A percentile compares a stretch with the other conserved stretches of the same genome.
phyloP scores from a whole-genome alignment of 2,888 invertebrate species.

The Athetis lepigone region DNA sequence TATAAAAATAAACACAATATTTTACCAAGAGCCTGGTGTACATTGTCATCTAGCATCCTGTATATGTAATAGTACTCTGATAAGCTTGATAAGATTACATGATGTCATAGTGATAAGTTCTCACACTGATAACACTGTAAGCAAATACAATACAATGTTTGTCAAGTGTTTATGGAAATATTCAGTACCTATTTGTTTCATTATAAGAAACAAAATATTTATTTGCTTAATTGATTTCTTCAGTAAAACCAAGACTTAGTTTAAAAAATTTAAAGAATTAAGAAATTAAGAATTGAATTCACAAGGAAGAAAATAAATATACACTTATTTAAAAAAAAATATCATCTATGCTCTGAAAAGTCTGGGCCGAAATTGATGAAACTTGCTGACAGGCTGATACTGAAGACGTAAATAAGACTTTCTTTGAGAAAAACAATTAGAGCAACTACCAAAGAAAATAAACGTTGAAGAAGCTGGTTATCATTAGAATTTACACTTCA shows the following conservation, averaged over 20 bases:
- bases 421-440: no score
- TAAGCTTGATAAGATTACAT: constrained; percentile 69
- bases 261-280: background rate
- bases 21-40: constrained; percentile 50
- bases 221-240: background rate
- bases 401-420: no score
- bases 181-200: constrained; percentile 26
- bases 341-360: no score
- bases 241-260: background rate
- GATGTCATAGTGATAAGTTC: constrained; percentile 73
- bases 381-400: no score
- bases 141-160: constrained; percentile 57
- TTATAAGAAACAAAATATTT: background rate
- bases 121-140: constrained; percentile 62
- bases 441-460: no score
- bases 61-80: constrained; percentile 62
- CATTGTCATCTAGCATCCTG: constrained; percentile 58
- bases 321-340: no score
- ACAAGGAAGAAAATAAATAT: no score
- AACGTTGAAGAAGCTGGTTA: no score
- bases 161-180: constrained; percentile 50
- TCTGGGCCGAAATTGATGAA: no score
- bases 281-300: no score
- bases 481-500: no score
- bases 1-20: constrained; percentile 43